Base-by-base conservation (phyloP, 1,140 invertebrate species). In the Drosophila lowei region DNA sequence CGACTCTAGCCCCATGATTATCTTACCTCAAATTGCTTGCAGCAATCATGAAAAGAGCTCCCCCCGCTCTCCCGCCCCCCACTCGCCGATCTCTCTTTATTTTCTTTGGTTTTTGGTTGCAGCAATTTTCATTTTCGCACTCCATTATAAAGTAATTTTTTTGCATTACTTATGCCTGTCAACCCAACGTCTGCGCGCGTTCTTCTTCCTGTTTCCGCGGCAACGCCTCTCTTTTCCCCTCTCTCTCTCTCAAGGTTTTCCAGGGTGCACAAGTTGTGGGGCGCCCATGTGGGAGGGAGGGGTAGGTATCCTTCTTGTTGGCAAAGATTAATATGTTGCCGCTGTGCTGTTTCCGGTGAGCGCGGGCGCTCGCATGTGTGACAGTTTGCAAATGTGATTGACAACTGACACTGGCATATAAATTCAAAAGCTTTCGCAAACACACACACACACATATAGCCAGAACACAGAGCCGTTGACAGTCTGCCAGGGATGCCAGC, bases 111-210 rank as follows among this genome's bases (percentile, higher is more conserved):
- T 58, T 50, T 23, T 56, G 42, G 66, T 52, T 63, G 63, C 61
- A 75, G 77, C 81, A 88, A 86, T 86, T 88, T 86, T 86, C 78
- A 88, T 88, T 86, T 88, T 88, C 83, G 75, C 83, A 89, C 83
- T 88, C 83, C 83, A 88, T 88, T 88, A 88, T 83, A 88, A 88
- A 88, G 84, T 88, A 88, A 88, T 88, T 88, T 88, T 86, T 88
- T 77, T 88, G 64, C 83, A 88, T 88, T 88, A 88, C 83, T 88
- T 88, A 88, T 88, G 83, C 66, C 83, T 88, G 84, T 88, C 83
- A 83, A 72, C 83, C 89, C 83, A 83, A 72, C 83, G 78, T 83
- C 62, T 80, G 78, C 66, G 63, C 65, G 65, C 63, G 56, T 70
- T 68, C 86, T 83, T 88, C 72, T 83, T 86, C 71, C 78, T 88